Percentiles rank a stretch among this genome's conserved stretches.
phyloP scores from a whole-genome alignment of 1,140 invertebrate genomes.

The Lepidurus couesii region DNA sequence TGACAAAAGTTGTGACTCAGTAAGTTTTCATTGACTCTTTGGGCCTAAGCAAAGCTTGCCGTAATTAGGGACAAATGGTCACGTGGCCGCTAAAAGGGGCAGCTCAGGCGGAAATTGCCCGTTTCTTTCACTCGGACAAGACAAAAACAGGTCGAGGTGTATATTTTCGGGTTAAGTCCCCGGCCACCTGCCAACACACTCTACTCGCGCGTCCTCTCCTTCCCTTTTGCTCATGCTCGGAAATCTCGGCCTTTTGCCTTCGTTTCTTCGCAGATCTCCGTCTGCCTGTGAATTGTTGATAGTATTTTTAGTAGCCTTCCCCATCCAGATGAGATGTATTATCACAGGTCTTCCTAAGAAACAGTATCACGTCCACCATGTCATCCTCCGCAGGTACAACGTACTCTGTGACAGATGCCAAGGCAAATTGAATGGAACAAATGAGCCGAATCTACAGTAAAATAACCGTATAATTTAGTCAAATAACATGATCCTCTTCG shows the following conservation, averaged over 20 bases:
- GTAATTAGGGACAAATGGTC: not conserved
- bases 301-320: constrained; percentile 5
- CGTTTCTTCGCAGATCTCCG: constrained; percentile 13
- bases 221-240: not conserved
- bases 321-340: not conserved
- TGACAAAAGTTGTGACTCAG: too few species aligned
- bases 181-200: constrained; percentile 20
- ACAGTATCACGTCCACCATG: not conserved
- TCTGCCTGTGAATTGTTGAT: constrained; percentile 5
- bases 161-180: constrained; percentile 19
- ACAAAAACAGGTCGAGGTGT: constrained; percentile 18
- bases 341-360: not conserved
- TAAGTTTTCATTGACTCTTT: too few species aligned
- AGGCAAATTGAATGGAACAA: too few species aligned
- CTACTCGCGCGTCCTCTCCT: not conserved
- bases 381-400: not conserved
- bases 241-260: not conserved
- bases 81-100: not conserved
- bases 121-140: not conserved
- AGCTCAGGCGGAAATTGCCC: not conserved
- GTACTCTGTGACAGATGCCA: too few species aligned
- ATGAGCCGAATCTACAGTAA: too few species aligned
- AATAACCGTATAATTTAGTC: too few species aligned
- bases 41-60: not conserved
- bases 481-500: too few species aligned